Evolutionary conservation across 2,113 vertebrate species (phyloP).

Genomic region (Cyanistes caeruleus): DNA sequence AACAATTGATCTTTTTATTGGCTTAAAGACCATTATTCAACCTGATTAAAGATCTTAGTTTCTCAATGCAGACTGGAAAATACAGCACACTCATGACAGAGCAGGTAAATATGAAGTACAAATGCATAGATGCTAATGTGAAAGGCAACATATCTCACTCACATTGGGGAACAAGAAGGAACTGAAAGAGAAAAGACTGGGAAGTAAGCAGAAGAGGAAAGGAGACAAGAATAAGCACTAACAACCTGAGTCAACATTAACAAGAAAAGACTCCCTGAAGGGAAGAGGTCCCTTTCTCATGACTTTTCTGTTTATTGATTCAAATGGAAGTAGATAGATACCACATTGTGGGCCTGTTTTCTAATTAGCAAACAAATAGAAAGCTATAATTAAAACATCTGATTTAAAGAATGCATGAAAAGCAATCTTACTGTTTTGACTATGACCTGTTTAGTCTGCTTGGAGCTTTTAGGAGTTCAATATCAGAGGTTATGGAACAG

Average conservation of each 20-base stretch:
- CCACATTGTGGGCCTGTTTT: slow-evolving; percentile 41
- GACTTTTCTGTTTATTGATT: slow-evolving; percentile 74
- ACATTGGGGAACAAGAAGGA: neutral
- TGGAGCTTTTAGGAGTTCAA: slow-evolving; percentile 23
- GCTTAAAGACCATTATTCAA: neutral
- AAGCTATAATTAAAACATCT: slow-evolving; percentile 40
- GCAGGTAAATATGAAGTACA: neutral
- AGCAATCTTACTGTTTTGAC: slow-evolving; percentile 17
- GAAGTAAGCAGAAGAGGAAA: slow-evolving; percentile 50
- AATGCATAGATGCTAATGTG: neutral
- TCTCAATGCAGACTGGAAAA: neutral
- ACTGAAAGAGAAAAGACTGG: slow-evolving; percentile 55
- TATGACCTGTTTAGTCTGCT: slow-evolving; percentile 51
- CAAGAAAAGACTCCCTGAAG: slow-evolving; percentile 67
- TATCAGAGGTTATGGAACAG: slow-evolving; percentile 45
- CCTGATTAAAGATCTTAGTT: neutral
- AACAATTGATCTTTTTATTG: neutral
- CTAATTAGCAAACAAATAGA: slow-evolving; percentile 54
- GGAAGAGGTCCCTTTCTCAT: slow-evolving; percentile 70
- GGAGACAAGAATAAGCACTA: slow-evolving; percentile 56
- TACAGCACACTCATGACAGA: neutral
- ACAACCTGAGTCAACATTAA: slow-evolving; percentile 70
- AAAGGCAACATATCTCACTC: neutral
- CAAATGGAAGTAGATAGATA: slow-evolving; percentile 61
- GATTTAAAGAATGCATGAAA: slow-evolving; percentile 41